Base-by-base conservation (phyloP, 2,797 vertebrate species). In the Anguilla marmorata region DNA sequence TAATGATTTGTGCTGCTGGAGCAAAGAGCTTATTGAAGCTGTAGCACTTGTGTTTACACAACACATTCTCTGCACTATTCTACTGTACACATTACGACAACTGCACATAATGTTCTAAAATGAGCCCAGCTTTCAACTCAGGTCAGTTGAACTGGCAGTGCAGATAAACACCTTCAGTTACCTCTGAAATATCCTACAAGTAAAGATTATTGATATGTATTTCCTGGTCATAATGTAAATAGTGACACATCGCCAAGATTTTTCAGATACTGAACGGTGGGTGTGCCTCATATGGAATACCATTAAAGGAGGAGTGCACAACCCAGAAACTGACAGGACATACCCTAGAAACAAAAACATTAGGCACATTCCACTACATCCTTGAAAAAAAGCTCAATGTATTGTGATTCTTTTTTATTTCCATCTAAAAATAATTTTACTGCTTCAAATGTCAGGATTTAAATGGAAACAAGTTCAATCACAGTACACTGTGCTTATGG, bases 41-140 rank as follows among this genome's bases (percentile, higher is more conserved):
- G 45, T 24, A 48, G 3, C 21, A 50, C 21, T 69, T 69, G 63
- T 82, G 79, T 82, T 82, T 82, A 82, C 19, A 48, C 41, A 48
- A 50, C 79, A 82, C 41, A 82, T 82, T 82, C 79, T 50, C 50
- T 48, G 41, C 41, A 50, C 24, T 82, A 82, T 82, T 82, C 79
- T 82, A 82, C 79, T 82, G 41, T 48, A 82, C 79, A 82, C 45
- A 82, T 82, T 48, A 50, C 21, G 24, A 79, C 74, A 79, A 9
- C 50, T n/a, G 79, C 41, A 50, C 24, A 48, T 50, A 50, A 48
- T 9, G 21, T 27, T 7, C 21, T n/a, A 82, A 82, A 82, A 82
- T 9, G 19, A n/a, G 45, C 41, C 79, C 41, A 82, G 45, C 45
- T 21, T 82, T 82, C 45, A 24, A 27, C 41, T 50, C 33, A 4